Evolutionary conservation across 2,113 vertebrate species (phyloP), one percentile per base, ranked within the genome.

Genomic region (Xiphophorus hellerii): DNA sequence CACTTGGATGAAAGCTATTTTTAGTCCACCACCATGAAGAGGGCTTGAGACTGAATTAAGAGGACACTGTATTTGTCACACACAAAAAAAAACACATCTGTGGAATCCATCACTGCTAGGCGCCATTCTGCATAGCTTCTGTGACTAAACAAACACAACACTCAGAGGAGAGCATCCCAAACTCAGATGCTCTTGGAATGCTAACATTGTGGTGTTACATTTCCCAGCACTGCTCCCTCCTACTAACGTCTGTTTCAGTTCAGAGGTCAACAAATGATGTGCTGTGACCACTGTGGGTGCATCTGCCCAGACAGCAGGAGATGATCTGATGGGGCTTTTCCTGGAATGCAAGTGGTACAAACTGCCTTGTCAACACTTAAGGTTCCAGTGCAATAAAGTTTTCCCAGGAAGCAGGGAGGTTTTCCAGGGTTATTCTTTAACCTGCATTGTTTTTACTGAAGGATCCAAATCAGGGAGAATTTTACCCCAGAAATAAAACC

Each of bases 161-260:
- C 25, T 25, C 66, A 27, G 33, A 85, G 80, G 60, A 71, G 64
- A 76, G 60, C 66, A 81, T 90, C 84, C 65, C 68, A 62, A 88
- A 80, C 82, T 87, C 66, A 88, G 77, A 88, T 44, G 80, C 87
- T 84, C 44, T 58, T 35, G 89, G 90, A 93, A 91, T 91, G 90
- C 90, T 69, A 89, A 89, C 90, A 89, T 30, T 62, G 13, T 25
- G 83, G 90, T 91, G 92, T 91, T 91, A 83, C 66, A 89, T 93
- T 93, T 86, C 92, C 84, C 87, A 84, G 83, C 81, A 62, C 69
- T 25, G 60, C 89, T 75, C 76, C 77, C 85, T 83, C 64, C 39
- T 62, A 68, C 81, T 79, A 75, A 70, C 70, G 65, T 79, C 78
- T 80, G 77, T 74, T 25, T 30, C 35, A 74, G 90, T 79, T 90